Percentiles rank a stretch among this genome's conserved stretches.
Conservation (phyloP, 2,113 vertebrate species). For the Suncus etruscus region DNA sequence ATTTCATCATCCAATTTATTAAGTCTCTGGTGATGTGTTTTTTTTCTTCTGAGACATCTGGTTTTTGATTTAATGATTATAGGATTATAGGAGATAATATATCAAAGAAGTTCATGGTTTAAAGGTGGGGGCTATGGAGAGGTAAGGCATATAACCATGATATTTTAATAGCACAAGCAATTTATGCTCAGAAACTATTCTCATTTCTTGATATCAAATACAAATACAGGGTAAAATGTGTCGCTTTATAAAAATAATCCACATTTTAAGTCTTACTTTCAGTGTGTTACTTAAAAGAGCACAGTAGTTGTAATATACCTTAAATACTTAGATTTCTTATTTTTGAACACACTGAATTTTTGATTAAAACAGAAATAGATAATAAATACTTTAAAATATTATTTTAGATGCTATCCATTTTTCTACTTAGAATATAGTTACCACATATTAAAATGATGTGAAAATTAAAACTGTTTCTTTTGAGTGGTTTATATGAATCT, state of each 20-base stretch:
- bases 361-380: conserved; percentile 22
- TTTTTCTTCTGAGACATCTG: conserved; percentile 39
- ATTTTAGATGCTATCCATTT: conserved; percentile 10
- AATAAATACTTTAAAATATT: conserved; percentile 4
- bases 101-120: conserved; percentile 4
- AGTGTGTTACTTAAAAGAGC: not conserved
- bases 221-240: conserved; percentile 43
- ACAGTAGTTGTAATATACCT: not conserved
- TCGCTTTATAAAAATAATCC: not conserved
- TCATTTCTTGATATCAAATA: conserved; percentile 10
- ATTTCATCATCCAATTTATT: conserved; percentile 58
- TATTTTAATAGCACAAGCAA: conserved; percentile 14
- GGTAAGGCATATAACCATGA: not conserved
- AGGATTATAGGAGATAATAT: conserved; percentile 36
- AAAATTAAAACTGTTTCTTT: not conserved
- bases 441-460: not conserved
- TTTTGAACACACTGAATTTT: conserved; percentile 41
- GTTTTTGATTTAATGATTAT: conserved; percentile 48
- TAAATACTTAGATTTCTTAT: conserved; percentile 3
- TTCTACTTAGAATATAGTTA: not conserved
- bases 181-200: conserved; percentile 35
- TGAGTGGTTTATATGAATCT: not conserved
- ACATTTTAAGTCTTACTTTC: not conserved
- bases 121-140: not conserved
- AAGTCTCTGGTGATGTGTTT: conserved; percentile 15